Base-by-base conservation (phyloP, 1,140 invertebrate species). In the Metopolophium dirhodum region DNA sequence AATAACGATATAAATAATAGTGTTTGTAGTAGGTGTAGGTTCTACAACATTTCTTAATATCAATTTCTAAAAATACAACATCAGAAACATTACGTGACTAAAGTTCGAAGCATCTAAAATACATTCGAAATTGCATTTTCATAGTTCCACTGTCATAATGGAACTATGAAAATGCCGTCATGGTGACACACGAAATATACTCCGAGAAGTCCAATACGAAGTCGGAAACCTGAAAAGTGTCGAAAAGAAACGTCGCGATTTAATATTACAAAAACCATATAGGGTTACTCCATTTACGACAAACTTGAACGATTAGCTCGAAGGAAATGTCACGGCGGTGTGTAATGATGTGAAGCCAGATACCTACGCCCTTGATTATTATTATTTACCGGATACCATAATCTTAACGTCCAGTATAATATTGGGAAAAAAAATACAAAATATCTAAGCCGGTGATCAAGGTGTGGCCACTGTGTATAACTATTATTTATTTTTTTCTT, bases 291-390 rank as follows among this genome's bases (percentile, higher is more conserved):
- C 26, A 18, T 45, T 68, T 7, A 57, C 14, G 1, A 51, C 22
- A 45, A 47, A 68, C 89, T 88, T 35, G 22, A 89, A 61, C 88
- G 88, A 61, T 61, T 35, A 30, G 30, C 45, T 61, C 8, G 51
- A 30, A 30, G 30, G 57, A 47, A 45, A 90, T 90, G 51, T 54
- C 51, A 26, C 88, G 88, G 45, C 20, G 9, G 7, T 85, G 41
- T 47, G 2, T n/a, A 47, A 23, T 11, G 22, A 88, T 22, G 18
- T 45, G 23, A 90, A 90, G 54, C n/a, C 57, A 45, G 7, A 90
- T 22, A 90, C 54, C 22, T 90, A 89, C 88, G 88, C 88, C 88
- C 88, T 89, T 89, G 88, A 41, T 57, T 37, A 26, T 57, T 20
- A 35, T 22, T 41, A 86, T 86, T 88, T 88, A 49, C 47, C 47